These are phyloP conservation scores for Ceratina calcarata DNA, from an alignment of 1,140 invertebrate species.

Conservation along the genomic window DNA sequence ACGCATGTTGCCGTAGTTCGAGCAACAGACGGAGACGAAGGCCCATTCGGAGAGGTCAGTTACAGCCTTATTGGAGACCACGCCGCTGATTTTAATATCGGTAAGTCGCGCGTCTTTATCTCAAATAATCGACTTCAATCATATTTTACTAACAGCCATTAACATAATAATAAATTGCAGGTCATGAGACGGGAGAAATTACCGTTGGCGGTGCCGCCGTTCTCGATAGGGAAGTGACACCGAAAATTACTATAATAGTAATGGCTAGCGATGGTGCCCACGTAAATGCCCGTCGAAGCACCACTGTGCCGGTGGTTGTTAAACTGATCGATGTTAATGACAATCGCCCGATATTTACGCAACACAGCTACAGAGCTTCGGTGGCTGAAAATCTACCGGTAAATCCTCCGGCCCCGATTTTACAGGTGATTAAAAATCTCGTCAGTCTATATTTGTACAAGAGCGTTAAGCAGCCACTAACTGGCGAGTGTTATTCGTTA, in stretches of 20 bases:
- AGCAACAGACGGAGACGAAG: conserved; percentile 88
- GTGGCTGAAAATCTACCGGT: conserved; percentile 91
- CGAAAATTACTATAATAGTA: conserved; percentile 88
- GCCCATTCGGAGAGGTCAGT: conserved; percentile 86
- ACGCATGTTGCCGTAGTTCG: conserved; percentile 86
- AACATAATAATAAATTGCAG: conserved; percentile 50
- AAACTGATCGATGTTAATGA: conserved; percentile 92
- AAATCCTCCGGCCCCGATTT: conserved; percentile 87
- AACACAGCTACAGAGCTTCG: conserved; percentile 87
- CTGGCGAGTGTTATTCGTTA: background rate
- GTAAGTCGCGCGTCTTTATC: conserved; percentile 63
- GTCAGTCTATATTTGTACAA: background rate
- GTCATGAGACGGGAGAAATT: conserved; percentile 87
- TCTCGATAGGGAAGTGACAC: conserved; percentile 89
- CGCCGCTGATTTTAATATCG: conserved; percentile 86
- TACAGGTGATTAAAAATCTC: conserved; percentile 82
- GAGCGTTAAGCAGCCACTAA: background rate
- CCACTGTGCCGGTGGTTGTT: conserved; percentile 89
- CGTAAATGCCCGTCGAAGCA: conserved; percentile 83
- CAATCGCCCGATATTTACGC: conserved; percentile 89
- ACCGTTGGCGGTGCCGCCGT: conserved; percentile 86
- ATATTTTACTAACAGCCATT: conserved; percentile 16
- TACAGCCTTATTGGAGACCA: conserved; percentile 89
- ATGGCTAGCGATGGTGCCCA: conserved; percentile 90
- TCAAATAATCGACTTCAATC: background rate